Conservation (phyloP, 53 echinoderm and acorn worm genomes). For the Hippasteria phrygiana region DNA sequence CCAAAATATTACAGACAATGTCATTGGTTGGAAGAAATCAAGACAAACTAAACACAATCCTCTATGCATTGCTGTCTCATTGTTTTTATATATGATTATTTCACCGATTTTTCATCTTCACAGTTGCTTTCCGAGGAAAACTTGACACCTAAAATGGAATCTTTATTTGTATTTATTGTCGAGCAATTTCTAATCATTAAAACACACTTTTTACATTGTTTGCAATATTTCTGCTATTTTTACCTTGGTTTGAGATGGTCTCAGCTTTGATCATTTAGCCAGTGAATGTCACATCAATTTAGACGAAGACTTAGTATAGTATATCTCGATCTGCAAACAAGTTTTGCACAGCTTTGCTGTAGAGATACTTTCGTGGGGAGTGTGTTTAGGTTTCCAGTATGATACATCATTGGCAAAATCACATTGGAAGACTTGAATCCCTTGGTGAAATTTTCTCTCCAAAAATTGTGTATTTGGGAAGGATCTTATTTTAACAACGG, state of each 20-base stretch:
- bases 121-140: background rate
- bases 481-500: background rate
- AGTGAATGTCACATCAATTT: background rate
- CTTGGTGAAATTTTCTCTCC: too few species aligned
- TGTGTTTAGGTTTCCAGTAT: background rate
- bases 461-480: background rate
- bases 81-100: background rate
- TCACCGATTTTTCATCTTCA: background rate
- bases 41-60: background rate
- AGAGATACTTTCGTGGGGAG: background rate
- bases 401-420: background rate
- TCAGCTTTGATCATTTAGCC: background rate
- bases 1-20: background rate
- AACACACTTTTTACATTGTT: background rate
- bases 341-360: background rate
- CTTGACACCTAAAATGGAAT: background rate
- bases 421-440: too few species aligned
- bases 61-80: conserved; percentile 26
- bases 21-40: background rate
- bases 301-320: background rate
- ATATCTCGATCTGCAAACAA: background rate
- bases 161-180: background rate
- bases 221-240: background rate
- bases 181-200: background rate
- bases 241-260: conserved; percentile 4